Percentiles rank a stretch among this genome's conserved stretches.
These are phyloP conservation scores for Intellagama lesueurii DNA, from an alignment of 2,797 vertebrate genomes.

Conservation along the genomic window DNA sequence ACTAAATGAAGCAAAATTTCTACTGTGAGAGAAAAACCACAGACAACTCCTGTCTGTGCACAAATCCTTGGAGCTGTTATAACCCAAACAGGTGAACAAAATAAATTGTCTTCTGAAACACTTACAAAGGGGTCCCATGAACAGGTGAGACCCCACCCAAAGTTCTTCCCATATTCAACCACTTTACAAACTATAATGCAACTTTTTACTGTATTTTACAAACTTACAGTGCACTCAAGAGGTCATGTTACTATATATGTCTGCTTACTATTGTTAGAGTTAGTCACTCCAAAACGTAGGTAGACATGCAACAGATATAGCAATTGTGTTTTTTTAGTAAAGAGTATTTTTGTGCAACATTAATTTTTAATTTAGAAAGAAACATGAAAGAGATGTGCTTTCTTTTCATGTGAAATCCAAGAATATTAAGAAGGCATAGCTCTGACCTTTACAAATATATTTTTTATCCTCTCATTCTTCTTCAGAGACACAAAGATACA, in stretches of 20 bases:
- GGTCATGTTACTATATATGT: constrained; percentile 32
- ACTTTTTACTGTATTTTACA: not conserved
- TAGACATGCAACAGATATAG: not conserved
- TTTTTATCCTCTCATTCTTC: constrained; percentile 32
- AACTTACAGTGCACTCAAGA: not conserved
- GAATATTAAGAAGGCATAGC: constrained; percentile 41
- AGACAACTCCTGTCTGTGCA: not conserved
- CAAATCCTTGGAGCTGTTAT: not conserved
- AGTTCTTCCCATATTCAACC: not conserved
- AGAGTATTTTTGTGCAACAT: constrained; percentile 9
- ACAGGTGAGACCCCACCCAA: not conserved
- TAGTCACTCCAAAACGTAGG: not conserved
- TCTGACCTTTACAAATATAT: not conserved
- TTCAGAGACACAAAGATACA: constrained; percentile 37
- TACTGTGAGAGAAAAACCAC: not conserved
- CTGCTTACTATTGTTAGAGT: constrained; percentile 15
- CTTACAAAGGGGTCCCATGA: not conserved
- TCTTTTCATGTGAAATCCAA: constrained; percentile 32
- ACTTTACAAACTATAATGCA: not conserved
- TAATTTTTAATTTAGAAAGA: constrained; percentile 37
- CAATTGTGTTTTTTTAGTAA: constrained; percentile 5
- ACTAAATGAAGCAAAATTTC: not conserved
- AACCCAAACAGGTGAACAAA: not conserved
- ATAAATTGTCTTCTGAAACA: not conserved
- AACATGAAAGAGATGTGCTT: constrained; percentile 42